Evolutionary conservation across 2,888 invertebrate species (phyloP), one percentile per base, ranked within the genome.

Genomic region (Ligdia adustata): DNA sequence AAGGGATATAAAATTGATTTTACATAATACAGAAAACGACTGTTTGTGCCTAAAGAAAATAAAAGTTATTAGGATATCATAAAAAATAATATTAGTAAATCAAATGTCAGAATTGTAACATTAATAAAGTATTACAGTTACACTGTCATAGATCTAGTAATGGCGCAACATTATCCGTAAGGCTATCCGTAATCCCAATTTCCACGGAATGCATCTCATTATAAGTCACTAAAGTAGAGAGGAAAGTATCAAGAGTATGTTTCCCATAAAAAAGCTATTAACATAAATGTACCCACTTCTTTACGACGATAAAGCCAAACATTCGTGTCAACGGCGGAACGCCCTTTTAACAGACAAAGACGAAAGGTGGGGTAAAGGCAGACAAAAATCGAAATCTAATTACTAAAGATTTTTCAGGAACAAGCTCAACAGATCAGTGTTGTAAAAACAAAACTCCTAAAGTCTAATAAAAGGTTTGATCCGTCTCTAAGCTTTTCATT

Each of bases 261-360:
- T 42, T 38, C 32, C 18, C 48, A 52, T 55, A 53, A 55, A 57
- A 50, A 58, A 29, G 39, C 39, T 29, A 49, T 43, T 51, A 51
- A 52, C 52, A 55, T 52, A 57, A 58, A 53, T 53, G 52, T 55
- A 52, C 50, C 56, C 58, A 50, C 54, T 56, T 59, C 52, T 56
- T 53, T 44, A 44, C 49, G 49, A 53, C 52, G 43, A 48, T 52
- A 54, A 59, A 54, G 55, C 48, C 49, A 52, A 54, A 53, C 52
- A 55, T 59, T 52, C 52, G 52, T 52, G 54, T 51, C 59, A 56
- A 56, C 54, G 40, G 41, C 38, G 55, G 40, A 50, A 54, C 58
- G 56, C 58, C 58, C 54, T 51, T 49, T 39, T 29, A 49, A 22
- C 49, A 44, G 49, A 59, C 56, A 56, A 59, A 56, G 55, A 50